Conservation (phyloP, 2,113 vertebrate genomes). For the Semnornis frantzii region DNA sequence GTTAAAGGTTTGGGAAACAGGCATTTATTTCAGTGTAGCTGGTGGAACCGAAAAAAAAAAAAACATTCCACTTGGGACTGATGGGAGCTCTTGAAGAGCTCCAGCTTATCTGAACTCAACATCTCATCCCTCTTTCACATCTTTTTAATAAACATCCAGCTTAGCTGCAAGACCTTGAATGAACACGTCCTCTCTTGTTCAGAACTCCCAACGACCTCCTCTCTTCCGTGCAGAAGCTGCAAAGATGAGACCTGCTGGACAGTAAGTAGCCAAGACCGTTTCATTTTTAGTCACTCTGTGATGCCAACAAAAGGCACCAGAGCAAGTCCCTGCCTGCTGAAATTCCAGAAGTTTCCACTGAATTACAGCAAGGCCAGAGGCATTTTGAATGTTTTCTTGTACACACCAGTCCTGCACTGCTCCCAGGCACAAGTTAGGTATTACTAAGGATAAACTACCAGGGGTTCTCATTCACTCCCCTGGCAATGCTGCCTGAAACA, state of each 20-base stretch:
- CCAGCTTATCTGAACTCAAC: neutral
- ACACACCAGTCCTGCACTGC: neutral
- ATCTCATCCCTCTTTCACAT: neutral
- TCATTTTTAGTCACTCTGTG: neutral
- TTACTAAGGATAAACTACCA: neutral
- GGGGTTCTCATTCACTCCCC: neutral
- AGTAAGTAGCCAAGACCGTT: neutral
- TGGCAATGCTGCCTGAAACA: neutral
- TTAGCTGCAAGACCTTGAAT: neutral
- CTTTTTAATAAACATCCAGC: neutral
- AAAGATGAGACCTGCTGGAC: neutral
- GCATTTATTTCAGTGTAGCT: neutral
- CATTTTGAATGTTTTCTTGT: neutral
- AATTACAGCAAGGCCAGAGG: neutral
- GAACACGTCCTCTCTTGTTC: neutral
- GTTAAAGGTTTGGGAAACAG: neutral
- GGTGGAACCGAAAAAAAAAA: neutral
- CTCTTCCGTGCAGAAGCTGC: neutral
- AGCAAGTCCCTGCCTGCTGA: constrained; percentile 31
- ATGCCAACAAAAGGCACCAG: neutral
- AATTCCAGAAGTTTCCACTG: constrained; percentile 2
- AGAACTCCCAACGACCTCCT: neutral
- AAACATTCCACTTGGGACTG: neutral
- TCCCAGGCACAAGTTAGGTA: neutral
- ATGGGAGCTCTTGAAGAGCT: constrained; percentile 5